A percentile compares a stretch with the other conserved stretches of the same genome.
phyloP scores from a whole-genome alignment of 2,113 vertebrate species.

The Petromus typicus region DNA sequence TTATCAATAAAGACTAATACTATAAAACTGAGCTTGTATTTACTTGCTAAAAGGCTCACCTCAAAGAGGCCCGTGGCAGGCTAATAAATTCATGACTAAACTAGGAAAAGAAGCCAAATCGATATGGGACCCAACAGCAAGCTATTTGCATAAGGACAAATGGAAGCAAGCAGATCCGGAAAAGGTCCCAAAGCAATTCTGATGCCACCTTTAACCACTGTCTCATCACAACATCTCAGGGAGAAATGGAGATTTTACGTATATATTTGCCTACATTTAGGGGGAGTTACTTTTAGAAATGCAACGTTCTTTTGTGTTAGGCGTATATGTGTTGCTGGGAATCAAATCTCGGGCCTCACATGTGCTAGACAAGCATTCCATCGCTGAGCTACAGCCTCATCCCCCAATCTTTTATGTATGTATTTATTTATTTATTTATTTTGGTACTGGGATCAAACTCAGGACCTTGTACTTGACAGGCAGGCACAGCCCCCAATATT shows the following conservation, averaged over 20 bases:
- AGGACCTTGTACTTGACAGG: no score
- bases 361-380: no score
- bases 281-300: conserved; percentile 12
- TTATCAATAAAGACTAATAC: not conserved
- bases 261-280: conserved; percentile 15
- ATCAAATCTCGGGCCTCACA: not conserved
- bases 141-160: not conserved
- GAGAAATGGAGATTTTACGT: not conserved
- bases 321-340: not conserved
- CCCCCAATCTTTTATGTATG: no score
- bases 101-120: not conserved
- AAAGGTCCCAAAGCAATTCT: not conserved
- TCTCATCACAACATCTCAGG: not conserved
- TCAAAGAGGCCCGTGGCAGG: not conserved
- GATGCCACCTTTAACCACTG: not conserved
- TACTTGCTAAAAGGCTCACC: not conserved
- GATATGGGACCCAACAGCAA: not conserved
- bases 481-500: no score
- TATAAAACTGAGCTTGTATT: not conserved
- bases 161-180: not conserved
- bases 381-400: no score
- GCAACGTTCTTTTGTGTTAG: not conserved
- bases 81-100: not conserved
- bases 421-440: no score
- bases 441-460: no score